phyloP scores from a whole-genome alignment of 2,113 vertebrate genomes.

The Nothobranchius furzeri region DNA sequence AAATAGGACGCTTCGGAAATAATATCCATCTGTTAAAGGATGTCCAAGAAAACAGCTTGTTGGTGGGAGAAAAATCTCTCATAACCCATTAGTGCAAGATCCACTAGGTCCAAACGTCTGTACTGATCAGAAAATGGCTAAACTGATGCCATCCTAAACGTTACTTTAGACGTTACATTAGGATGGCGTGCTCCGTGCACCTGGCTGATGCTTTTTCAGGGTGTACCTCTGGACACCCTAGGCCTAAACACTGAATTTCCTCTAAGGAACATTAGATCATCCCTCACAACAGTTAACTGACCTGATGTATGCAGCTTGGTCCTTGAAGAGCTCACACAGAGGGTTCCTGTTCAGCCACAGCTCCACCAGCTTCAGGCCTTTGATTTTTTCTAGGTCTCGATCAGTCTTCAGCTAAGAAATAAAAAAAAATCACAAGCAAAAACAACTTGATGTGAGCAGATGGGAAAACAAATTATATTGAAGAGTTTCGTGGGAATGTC shows the following conservation, averaged over 20 bases:
- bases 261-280: conserved; percentile 7
- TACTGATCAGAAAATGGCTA: conserved; percentile 4
- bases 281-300: conserved; percentile 71
- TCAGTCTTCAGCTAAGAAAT: conserved; percentile 83
- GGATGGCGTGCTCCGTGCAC: neutral
- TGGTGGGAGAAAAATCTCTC: too few species aligned
- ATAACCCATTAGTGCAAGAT: neutral
- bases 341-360: conserved; percentile 88
- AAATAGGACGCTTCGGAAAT: neutral
- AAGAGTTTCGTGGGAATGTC: too few species aligned
- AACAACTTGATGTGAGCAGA: neutral
- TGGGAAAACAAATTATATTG: neutral
- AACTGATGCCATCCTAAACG: neutral
- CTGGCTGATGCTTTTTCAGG: neutral
- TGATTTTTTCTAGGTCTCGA: conserved; percentile 87
- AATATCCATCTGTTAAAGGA: too few species aligned
- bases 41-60: neutral
- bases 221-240: neutral
- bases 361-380: conserved; percentile 87
- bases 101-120: conserved; percentile 1
- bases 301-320: conserved; percentile 89
- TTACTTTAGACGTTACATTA: neutral
- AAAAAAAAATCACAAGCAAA: neutral
- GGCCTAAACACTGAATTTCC: conserved; percentile 9
- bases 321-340: conserved; percentile 84